Percentiles rank a stretch among this genome's conserved stretches.
These are phyloP conservation scores for Catalaphyllia jardinei DNA, from an alignment of 64 coral and sea anemone species.

Conservation along the genomic window DNA sequence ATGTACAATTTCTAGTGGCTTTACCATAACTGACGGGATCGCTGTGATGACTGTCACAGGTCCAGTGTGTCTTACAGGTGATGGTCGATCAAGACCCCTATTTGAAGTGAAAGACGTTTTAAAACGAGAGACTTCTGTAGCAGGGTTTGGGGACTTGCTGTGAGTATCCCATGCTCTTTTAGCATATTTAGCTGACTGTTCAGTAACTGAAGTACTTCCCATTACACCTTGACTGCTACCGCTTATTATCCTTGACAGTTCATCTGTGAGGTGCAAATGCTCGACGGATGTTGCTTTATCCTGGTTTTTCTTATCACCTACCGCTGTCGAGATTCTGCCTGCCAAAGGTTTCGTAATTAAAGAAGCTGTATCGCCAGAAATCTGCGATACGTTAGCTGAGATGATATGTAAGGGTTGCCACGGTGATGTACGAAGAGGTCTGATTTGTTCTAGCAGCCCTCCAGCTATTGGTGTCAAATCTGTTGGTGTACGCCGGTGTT, in stretches of 20 bases:
- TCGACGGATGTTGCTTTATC: background rate
- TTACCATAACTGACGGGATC: background rate
- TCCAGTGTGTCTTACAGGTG: background rate
- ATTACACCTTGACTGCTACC: too few relatives aligned
- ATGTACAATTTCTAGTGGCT: background rate
- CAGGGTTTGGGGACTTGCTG: background rate
- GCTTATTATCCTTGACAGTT: background rate
- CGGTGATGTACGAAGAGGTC: background rate
- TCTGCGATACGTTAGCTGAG: background rate
- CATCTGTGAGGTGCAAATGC: background rate
- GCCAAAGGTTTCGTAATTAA: background rate
- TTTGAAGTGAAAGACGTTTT: background rate
- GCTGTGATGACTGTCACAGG: background rate
- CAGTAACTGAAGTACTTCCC: background rate
- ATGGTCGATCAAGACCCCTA: background rate
- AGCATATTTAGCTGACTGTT: background rate
- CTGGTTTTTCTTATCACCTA: background rate
- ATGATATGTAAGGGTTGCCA: background rate
- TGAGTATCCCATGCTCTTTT: background rate
- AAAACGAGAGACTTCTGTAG: background rate
- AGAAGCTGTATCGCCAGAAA: background rate
- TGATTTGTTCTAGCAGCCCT: conserved; percentile 3
- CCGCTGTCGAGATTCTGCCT: background rate
- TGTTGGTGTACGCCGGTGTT: background rate
- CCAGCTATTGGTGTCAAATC: background rate